Conservation (phyloP, 2,113 vertebrate genomes). For the Oryzias curvinotus region DNA sequence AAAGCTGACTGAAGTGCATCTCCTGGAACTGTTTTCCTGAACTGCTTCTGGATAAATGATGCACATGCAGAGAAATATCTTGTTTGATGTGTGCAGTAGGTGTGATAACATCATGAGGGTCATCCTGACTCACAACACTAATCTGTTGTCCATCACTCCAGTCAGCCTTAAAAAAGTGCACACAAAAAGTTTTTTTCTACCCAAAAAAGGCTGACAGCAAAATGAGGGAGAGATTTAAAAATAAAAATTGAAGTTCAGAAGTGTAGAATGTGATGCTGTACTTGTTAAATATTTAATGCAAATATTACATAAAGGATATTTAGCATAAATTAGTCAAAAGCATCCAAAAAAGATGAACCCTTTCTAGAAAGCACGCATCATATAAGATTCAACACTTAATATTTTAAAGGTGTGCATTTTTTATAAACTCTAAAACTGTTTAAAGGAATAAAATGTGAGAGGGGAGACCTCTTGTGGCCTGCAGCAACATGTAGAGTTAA, state of each 20-base stretch:
- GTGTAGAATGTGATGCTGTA: not conserved
- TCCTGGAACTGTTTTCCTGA: too few relatives aligned
- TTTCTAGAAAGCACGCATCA: not conserved
- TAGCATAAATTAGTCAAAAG: constrained; percentile 13
- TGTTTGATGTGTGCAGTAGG: not conserved
- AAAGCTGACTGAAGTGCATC: too few relatives aligned
- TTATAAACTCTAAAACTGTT: too few relatives aligned
- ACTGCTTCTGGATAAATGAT: not conserved
- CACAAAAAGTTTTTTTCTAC: too few relatives aligned
- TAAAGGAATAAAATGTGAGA: constrained; percentile 3
- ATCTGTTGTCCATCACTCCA: too few relatives aligned
- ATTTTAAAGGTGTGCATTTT: too few relatives aligned
- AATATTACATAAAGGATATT: constrained; percentile 36
- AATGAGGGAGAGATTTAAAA: not conserved
- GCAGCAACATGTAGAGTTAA: not conserved
- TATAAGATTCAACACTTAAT: too few relatives aligned
- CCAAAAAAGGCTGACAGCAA: not conserved
- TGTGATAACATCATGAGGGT: not conserved
- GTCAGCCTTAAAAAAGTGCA: too few relatives aligned
- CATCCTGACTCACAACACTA: not conserved
- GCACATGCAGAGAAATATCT: not conserved
- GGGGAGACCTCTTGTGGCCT: constrained; percentile 55
- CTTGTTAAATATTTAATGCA: constrained; percentile 57
- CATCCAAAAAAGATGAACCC: constrained; percentile 7
- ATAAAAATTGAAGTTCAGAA: not conserved